Evolutionary conservation across 2,113 vertebrate genomes (phyloP), one percentile per base, ranked within the genome.

Genomic region (Furnarius figulus): DNA sequence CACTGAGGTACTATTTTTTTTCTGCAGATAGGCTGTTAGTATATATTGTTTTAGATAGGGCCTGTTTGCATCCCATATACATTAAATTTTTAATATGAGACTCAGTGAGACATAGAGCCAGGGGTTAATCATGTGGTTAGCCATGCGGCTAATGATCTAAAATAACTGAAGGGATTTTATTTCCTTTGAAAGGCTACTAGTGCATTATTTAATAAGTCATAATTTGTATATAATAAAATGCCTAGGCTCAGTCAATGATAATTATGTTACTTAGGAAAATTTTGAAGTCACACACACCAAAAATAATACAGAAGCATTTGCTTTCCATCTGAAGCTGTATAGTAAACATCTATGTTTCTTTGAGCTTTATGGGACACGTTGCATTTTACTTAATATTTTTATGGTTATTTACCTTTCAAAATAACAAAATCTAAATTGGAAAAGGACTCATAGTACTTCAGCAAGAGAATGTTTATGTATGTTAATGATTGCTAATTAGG

Each of bases 181-280:
- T 93, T 94, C 74, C 49, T 79, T 80, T 89, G 93, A 93, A 95
- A 91, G 53, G 6, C 80, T 93, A 35, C 53, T 76, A 91, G 89
- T 83, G 49, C 16, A 39, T 85, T 84, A 67, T 85, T 96, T 91
- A 94, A 68, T 92, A 89, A 93, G 47, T 85, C 47, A 56, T 89
- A 90, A 92, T 91, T 89, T 91, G 12, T 87, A 39, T 72, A 33
- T 76, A 94, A 87, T 76, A 91, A 95, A 95, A 95, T 85, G 39
- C 12, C 39, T 93, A 76, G 70, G n/a, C 30, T 70, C 23, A 50
- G 40, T 85, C 65, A 82, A 66, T 91, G 49, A 53, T 82, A 68
- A 73, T 76, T 89, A n/a, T 53, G 31, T 86, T 94, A 58, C 59
- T 85, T 89, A 68, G 76, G 31, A 92, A 66, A 35, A 90, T 58